Evolutionary conservation across 2,113 vertebrate species (phyloP), one percentile per base, ranked within the genome.

Genomic region (Anseranas semipalmata): DNA sequence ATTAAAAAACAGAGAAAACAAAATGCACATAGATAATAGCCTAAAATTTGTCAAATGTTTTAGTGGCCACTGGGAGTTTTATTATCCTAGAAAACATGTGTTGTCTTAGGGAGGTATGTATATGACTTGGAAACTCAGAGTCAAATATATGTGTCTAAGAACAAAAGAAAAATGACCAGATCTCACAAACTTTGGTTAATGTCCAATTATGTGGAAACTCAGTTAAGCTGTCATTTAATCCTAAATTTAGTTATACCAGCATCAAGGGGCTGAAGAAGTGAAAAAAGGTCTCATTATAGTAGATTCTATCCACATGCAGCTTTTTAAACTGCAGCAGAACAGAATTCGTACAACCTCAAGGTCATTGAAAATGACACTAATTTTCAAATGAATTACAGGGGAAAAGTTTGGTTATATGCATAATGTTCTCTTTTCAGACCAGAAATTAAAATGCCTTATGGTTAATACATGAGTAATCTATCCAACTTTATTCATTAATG

Each of bases 381-480:
- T 35, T 91, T 89, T 87, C 52, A 60, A 93, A 55, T 41, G 7
- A 89, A 84, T 84, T 85, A 76, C 1, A 6, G 12, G 17, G 17
- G 6, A 20, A 70, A 79, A 68, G 30, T 85, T 87, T 95, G 58
- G 33, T 70, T 86, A 46, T 80, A 56, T 59, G 59, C 25, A 67
- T 65, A 72, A 66, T 72, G 27, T 55, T 70, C 27, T 81, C 21
- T 93, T 68, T 50, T 93, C 63, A 85, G 80, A 87, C 7, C 43
- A 95, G 46, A 81, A 62, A 18, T 91, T 91, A 89, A 85, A 90
- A 63, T 65, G 71, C 10, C 50, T 83, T 83, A 37, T 53, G 25
- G 24, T 70, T 88, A 89, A 90, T 83, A 50, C 25, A 66, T 62
- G 19, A 96, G 83, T 86, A 88, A 73, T 70, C 58, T 91, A 48